Conservation (phyloP, 1,140 invertebrate species). For the fruit fly (Drosophila melanogaster) region Release_6_plus_ISO1_MT NT_033777.3:6959001-6959500, state of each 20-base stretch:
- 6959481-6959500: slow-evolving; percentile 83
- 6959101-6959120: too few relatives aligned
- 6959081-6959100: too few relatives aligned
- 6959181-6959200: background rate
- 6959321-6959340: slow-evolving; percentile 69
- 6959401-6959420: slow-evolving; percentile 31
- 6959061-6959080: too few relatives aligned
- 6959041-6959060: too few relatives aligned
- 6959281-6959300: slow-evolving; percentile 48
- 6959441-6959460: slow-evolving; percentile 5
- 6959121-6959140: too few relatives aligned
- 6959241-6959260: slow-evolving; percentile 43
- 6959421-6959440: background rate
- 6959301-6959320: slow-evolving; percentile 43
- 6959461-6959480: slow-evolving; percentile 66
- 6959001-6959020: too few relatives aligned
- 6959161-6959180: background rate
- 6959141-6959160: too few relatives aligned
- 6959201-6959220: background rate
- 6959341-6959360: slow-evolving; percentile 84
- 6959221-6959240: slow-evolving; percentile 5
- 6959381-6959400: slow-evolving; percentile 77
- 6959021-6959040: too few relatives aligned
- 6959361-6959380: slow-evolving; percentile 83
- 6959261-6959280: slow-evolving; percentile 50